A percentile compares a stretch with the other conserved stretches of the same genome.
Conservation (phyloP, 2,797 vertebrate species). For the Mycteria americana region DNA sequence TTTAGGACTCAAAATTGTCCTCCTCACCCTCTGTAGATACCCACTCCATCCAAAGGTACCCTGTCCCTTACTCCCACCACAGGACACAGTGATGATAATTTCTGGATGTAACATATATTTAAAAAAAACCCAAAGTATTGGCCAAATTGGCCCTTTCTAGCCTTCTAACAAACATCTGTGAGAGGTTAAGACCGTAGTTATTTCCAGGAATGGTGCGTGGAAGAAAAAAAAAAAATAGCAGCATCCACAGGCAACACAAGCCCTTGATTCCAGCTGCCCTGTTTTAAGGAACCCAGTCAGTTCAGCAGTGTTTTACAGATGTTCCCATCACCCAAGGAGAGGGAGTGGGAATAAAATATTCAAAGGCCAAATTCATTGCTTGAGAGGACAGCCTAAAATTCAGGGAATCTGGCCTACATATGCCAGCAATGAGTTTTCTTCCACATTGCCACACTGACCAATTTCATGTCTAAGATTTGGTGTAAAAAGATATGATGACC, state of each 20-base stretch:
- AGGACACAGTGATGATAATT: slow-evolving; percentile 22
- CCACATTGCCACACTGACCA: neutral
- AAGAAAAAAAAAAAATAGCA: slow-evolving; percentile 43
- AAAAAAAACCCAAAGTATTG: neutral
- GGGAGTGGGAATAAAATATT: slow-evolving; percentile 4
- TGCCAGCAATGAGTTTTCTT: neutral
- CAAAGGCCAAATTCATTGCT: neutral
- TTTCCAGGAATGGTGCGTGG: slow-evolving; percentile 55
- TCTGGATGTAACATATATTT: neutral
- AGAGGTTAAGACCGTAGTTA: slow-evolving; percentile 36
- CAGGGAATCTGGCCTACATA: neutral
- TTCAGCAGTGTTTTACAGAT: neutral
- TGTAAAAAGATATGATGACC: neutral
- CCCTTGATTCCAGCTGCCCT: slow-evolving; percentile 35
- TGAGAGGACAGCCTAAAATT: neutral
- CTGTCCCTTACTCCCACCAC: neutral
- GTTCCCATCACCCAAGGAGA: neutral
- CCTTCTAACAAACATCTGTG: neutral
- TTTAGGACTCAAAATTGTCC: slow-evolving; percentile 5
- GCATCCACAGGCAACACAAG: slow-evolving; percentile 43
- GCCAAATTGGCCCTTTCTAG: neutral
- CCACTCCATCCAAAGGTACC: neutral
- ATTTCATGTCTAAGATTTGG: neutral
- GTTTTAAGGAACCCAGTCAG: neutral
- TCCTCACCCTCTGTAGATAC: neutral